Evolutionary conservation across 2,888 invertebrate genomes (phyloP).

Genomic region (Opisthograptis luteolata): DNA sequence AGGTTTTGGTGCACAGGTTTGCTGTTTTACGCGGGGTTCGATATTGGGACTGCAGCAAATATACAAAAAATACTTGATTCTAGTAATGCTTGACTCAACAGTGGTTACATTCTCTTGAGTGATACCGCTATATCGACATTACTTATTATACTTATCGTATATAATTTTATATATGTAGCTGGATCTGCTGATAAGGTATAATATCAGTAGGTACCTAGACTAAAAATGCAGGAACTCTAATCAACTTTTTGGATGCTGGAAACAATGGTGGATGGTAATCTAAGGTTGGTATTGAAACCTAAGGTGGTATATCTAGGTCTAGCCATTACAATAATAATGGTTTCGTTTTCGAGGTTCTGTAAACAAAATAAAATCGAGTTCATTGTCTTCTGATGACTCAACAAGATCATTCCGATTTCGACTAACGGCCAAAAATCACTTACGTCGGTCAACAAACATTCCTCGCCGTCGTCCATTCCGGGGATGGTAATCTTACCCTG

Average conservation of each 20-base stretch:
- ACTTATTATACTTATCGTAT: neutral
- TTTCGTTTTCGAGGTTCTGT: slow-evolving; percentile 32
- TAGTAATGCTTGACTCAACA: slow-evolving; percentile 13
- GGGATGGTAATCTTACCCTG: slow-evolving; percentile 99
- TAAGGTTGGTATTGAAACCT: slow-evolving; percentile 1
- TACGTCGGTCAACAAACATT: slow-evolving; percentile 95
- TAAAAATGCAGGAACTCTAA: slow-evolving; percentile 1
- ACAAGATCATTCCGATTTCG: slow-evolving; percentile 30
- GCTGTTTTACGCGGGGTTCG: slow-evolving; percentile 25
- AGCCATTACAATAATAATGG: slow-evolving; percentile 56
- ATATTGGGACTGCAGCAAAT: neutral
- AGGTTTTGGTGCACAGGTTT: slow-evolving; percentile 50
- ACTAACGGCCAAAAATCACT: slow-evolving; percentile 81
- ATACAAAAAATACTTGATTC: slow-evolving; percentile 5
- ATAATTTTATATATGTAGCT: neutral
- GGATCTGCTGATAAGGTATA: neutral
- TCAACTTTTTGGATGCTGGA: slow-evolving; percentile 17
- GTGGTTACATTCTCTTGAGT: slow-evolving; percentile 26
- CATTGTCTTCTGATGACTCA: slow-evolving; percentile 30
- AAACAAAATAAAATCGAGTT: slow-evolving; percentile 42
- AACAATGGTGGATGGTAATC: slow-evolving; percentile 2
- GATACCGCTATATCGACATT: slow-evolving; percentile 21
- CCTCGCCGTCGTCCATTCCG: slow-evolving; percentile 97
- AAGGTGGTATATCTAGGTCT: slow-evolving; percentile 3
- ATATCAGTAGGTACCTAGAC: neutral